Evolutionary conservation across 1,140 invertebrate species (phyloP).

Genomic region (Cepaea nemoralis): DNA sequence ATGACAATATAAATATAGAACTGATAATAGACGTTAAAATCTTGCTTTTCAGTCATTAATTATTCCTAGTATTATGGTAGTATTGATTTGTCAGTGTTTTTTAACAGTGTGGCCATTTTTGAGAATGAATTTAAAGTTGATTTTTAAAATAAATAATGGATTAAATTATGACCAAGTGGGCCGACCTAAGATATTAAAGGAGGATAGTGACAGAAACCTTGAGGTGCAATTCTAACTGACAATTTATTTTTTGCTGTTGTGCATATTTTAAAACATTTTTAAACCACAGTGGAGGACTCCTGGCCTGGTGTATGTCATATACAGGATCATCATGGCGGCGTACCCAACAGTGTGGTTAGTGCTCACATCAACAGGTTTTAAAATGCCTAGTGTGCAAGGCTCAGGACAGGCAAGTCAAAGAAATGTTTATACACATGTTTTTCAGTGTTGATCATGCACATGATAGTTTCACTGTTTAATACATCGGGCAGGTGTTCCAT

Average conservation of each 20-base stretch:
- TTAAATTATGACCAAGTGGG: not conserved
- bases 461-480: too few species aligned
- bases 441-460: too few species aligned
- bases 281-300: constrained; percentile 55
- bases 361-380: constrained; percentile 25
- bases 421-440: too few species aligned
- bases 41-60: too few species aligned
- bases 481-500: too few species aligned
- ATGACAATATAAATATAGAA: too few species aligned
- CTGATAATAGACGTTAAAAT: too few species aligned
- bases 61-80: too few species aligned
- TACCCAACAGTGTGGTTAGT: constrained; percentile 53
- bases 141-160: not conserved
- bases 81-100: too few species aligned
- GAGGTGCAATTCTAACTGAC: not conserved
- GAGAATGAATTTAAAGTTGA: not conserved
- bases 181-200: not conserved
- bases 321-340: constrained; percentile 45
- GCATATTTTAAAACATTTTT: constrained; percentile 25
- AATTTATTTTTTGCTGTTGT: not conserved
- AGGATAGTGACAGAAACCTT: not conserved
- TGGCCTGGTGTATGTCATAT: constrained; percentile 46
- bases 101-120: not conserved
- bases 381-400: not conserved
- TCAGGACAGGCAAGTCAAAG: too few species aligned